Base-by-base conservation (phyloP, 2,888 invertebrate species). In the Iselma pallidipennis region DNA sequence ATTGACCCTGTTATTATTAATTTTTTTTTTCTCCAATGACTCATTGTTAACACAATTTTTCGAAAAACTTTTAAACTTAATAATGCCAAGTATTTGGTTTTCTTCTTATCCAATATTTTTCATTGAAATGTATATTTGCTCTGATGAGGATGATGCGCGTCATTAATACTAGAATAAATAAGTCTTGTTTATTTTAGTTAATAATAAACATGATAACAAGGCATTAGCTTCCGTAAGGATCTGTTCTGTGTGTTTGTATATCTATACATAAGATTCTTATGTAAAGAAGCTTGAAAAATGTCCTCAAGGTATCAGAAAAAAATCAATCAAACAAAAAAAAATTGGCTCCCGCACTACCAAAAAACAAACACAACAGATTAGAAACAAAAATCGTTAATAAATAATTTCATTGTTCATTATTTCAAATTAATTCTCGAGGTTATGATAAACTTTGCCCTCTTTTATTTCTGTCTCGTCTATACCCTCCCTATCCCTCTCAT, bases 131-230 rank as follows among this genome's bases (percentile, higher is more conserved):
- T 54, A 25, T 57, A 57, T 51, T 51, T 57, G 23, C 12, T 26
- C 33, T 50, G 25, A 25, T 12, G 19, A 23, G 21, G 25, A 49
- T 33, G 33, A 42, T 28, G 42, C 25, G 28, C 51, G 21, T 57
- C 57, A 57, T 37, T 42, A 51, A 51, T 33, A 7, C 26, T 51
- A 51, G 42, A 49, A 16, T 51, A 57, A 57, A 57, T 29, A 57
- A 25, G 26, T 29, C 16, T 31, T 49, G 50, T 42, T 50, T 49
- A 42, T 25, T 51, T 51, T 28, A 26, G 14, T 25, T 51, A 51
- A 57, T 42, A 57, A 57, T 51, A 33, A 57, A 51, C 28, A 37
- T 21, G 57, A 57, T 57, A 57, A 57, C 28, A 57, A 45, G 45
- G 21, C 45, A 42, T 57, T 51, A 57, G 26, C 57, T 49, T 37